These are phyloP conservation scores for Phrynosoma blainvillii DNA, from an alignment of 2,113 vertebrate species.

Conservation along the genomic window DNA sequence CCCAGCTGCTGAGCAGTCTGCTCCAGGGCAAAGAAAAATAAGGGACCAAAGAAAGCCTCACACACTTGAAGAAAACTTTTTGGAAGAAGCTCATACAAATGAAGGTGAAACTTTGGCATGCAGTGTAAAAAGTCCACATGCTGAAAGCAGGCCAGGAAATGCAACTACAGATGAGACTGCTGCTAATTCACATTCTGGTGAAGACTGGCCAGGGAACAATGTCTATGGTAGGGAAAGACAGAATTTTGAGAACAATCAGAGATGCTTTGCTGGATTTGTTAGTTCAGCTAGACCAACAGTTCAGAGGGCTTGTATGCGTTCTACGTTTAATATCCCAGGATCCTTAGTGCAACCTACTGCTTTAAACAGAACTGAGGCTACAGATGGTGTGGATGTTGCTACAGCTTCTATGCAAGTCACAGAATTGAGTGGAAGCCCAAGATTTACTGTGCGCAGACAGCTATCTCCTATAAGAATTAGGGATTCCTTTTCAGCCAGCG, in stretches of 20 bases:
- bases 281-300: constrained; percentile 8
- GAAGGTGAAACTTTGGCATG: constrained; percentile 11
- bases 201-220: neutral
- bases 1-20: neutral
- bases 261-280: constrained; percentile 2
- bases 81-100: neutral
- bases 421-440: constrained; percentile 26
- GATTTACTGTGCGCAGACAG: constrained; percentile 20
- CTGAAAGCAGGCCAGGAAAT: neutral
- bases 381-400: neutral
- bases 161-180: neutral
- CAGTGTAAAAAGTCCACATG: neutral
- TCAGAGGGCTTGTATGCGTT: neutral
- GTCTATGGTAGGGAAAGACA: constrained; percentile 32
- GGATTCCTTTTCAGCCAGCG: constrained; percentile 18
- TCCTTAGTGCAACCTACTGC: neutral
- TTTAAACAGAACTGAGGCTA: neutral
- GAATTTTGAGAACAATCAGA: constrained; percentile 11
- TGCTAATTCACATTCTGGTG: neutral
- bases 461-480: constrained; percentile 49
- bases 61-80: neutral
- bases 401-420: constrained; percentile 1
- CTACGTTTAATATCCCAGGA: neutral
- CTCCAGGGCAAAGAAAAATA: neutral
- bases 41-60: constrained; percentile 12